A percentile compares a stretch with the other conserved stretches of the same genome.
These are phyloP conservation scores for Argyrosomus regius DNA, from an alignment of 2,797 vertebrate genomes.

Conservation along the genomic window DNA sequence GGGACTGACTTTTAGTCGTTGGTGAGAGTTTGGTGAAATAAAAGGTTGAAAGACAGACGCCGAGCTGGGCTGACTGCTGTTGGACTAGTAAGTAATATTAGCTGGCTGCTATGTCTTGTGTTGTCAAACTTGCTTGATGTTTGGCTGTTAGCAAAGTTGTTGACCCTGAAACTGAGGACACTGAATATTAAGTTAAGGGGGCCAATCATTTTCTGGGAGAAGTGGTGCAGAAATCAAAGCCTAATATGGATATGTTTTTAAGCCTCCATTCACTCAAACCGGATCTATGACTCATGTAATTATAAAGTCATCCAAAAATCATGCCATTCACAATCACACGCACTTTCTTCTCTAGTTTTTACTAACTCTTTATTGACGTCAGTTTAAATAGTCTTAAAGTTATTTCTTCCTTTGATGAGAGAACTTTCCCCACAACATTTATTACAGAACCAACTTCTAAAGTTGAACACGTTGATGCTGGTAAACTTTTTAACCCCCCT, in stretches of 20 bases:
- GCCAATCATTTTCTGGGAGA: too few relatives aligned
- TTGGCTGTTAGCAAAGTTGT: too few relatives aligned
- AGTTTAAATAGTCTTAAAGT: constrained; percentile 58
- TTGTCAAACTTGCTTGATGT: too few relatives aligned
- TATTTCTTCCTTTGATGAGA: constrained; percentile 39
- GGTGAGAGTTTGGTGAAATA: too few relatives aligned
- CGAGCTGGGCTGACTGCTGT: too few relatives aligned
- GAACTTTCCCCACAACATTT: constrained; percentile 32
- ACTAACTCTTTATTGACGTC: constrained; percentile 63
- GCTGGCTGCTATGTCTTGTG: too few relatives aligned
- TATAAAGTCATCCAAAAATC: background rate
- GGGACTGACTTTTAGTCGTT: too few relatives aligned
- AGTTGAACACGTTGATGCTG: constrained; percentile 66
- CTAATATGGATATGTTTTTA: background rate
- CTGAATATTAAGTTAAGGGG: too few relatives aligned
- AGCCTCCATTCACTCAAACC: background rate
- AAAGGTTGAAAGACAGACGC: too few relatives aligned
- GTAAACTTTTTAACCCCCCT: constrained; percentile 11
- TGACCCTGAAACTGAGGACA: too few relatives aligned
- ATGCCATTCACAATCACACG: background rate
- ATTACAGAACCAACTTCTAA: constrained; percentile 71
- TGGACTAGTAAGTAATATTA: too few relatives aligned
- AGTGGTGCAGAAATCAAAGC: background rate
- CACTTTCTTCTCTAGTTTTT: constrained; percentile 29
- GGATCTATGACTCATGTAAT: background rate